Evolutionary conservation across 2,113 vertebrate genomes (phyloP), one percentile per base, ranked within the genome.

Genomic region (Himantopus leucocephalus): DNA sequence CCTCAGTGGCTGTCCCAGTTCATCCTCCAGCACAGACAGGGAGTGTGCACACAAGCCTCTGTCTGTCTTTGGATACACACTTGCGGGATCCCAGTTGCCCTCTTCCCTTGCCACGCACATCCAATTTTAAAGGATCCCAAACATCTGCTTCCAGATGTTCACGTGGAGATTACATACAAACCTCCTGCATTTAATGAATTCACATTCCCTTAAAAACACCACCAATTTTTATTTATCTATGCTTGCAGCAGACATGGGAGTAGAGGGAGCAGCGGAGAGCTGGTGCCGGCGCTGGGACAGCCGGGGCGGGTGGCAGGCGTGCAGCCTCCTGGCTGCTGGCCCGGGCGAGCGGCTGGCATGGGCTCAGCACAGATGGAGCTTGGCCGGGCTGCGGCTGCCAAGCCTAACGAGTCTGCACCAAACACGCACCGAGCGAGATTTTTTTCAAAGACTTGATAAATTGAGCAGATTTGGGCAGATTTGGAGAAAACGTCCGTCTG

Each of bases 331-430:
- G 68, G 86, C 32, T 23, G 6, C 35, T 0, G 1, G 71, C 50
- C 59, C 1, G 5, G 35, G 62, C 1, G 0, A 62, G 60, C 0
- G 14, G 41, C 45, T 29, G n/a, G 29, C 8, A 1, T 0, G 2
- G 50, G 37, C 50, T 34, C 3, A 0, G 22, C 22, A 11, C 39
- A 63, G 41, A 58, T 45, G 59, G 64, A 83, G 29, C 26, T 62
- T 53, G 35, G 14, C 9, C 0, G 5, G 48, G 32, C 12, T 18
- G 17, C 1, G 2, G 52, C 77, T 79, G 67, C 50, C 47, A 78
- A 56, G 58, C 41, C 41, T 39, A 62, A 41, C 1, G 8, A 30
- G 34, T 47, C 23, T 52, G 16, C 70, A 21, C 34, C 4, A 2
- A 89, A 10, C 17, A 22, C 0, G 3, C 1, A 1, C 23, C 1